Evolutionary conservation across 37 sponge, comb jelly and placozoan species (phyloP), one percentile per base, ranked within the genome.

Genomic region (Amphimedon queenslandica): DNA sequence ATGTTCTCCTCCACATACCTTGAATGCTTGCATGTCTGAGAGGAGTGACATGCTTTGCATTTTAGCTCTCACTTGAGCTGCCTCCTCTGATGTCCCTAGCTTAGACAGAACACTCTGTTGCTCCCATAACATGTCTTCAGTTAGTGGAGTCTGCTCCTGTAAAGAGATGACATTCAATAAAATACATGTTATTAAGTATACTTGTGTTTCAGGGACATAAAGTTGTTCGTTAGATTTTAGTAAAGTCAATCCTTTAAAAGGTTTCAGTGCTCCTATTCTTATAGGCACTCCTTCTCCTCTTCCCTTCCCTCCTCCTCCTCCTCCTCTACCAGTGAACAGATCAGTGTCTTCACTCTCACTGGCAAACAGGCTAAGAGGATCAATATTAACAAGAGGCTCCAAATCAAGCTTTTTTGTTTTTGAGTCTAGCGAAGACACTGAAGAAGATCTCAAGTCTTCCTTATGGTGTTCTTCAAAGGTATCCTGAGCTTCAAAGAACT

Each of bases 11-110:
- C 58, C 55, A 23, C 55, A 31, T 34, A 85, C 94, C 88, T 96
- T 96, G 81, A 98, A 98, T 13, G 96, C 96, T 57, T 95, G 84
- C 96, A 99, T 99, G 87, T 99, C 99, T 24, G 99, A 95, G 38
- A 93, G 64, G n/a, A 99, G 94, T 18, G 96, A 92, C 13, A 75
- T 51, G 64, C 91, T 93, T 74, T 99, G 99, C 82, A 96, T 87
- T 64, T 88, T 78, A 2, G 99, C 94, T 63, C 99, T 57, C 51
- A 92, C 63, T 33, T 57, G 67, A 39, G 89, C 83, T 13, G 92
- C 99, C 60, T 95, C 96, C 69, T 92, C 79, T 23, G 94, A 80
- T 37, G 96, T 91, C 23, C 99, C 99, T 37, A 99, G 77, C 31
- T 34, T 58, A 21, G 91, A 70, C 76, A 99, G 75, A 63, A 90